Evolutionary conservation across 2,113 vertebrate genomes (phyloP).

Genomic region (Dicaeum eximium): DNA sequence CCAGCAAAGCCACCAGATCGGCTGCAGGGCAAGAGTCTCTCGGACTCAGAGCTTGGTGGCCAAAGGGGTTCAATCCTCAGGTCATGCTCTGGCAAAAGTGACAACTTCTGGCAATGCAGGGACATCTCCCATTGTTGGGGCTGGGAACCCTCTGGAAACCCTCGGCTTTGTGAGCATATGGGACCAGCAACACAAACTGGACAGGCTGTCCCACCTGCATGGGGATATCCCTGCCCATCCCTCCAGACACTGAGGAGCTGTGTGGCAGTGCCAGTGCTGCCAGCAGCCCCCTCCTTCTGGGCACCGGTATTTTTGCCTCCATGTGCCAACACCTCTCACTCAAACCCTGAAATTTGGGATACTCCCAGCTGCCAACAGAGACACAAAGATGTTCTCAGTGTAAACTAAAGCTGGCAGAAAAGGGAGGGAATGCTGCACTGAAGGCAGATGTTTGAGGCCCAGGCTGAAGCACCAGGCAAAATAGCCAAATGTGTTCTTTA

Average conservation of each 20-base stretch:
- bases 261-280: accelerated
- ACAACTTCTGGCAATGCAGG: background rate
- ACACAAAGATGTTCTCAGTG: background rate
- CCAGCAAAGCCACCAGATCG: background rate
- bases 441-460: background rate
- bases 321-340: background rate
- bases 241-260: background rate
- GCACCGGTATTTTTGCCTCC: background rate
- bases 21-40: background rate
- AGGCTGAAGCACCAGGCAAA: background rate
- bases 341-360: background rate
- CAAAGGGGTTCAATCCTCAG: background rate
- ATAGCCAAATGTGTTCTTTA: background rate
- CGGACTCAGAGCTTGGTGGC: background rate
- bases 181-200: background rate
- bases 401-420: background rate
- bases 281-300: background rate
- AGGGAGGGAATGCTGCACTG: background rate
- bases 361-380: background rate
- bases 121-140: background rate
- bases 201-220: background rate
- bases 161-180: background rate
- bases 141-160: background rate
- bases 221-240: background rate
- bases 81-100: background rate